Evolutionary conservation across 2,797 vertebrate genomes (phyloP).

Genomic region (Helostoma temminkii): DNA sequence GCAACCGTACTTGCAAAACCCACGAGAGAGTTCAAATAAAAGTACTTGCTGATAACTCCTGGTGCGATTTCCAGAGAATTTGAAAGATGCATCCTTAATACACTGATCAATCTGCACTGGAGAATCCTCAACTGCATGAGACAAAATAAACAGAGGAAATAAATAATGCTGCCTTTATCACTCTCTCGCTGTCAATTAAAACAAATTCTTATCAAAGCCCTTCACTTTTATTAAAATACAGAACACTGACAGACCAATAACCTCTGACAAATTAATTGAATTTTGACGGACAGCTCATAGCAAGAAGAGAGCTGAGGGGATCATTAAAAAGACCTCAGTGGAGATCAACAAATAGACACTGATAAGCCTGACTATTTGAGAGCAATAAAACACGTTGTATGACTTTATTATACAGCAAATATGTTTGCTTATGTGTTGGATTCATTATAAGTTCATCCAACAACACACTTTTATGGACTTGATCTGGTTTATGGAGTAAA

Average conservation of each 20-base stretch:
- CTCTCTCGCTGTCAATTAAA: constrained; percentile 70
- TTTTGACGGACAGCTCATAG: constrained; percentile 79
- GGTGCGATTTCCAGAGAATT: constrained; percentile 8
- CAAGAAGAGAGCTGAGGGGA: constrained; percentile 32
- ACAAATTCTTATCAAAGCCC: constrained; percentile 69
- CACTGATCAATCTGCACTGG: constrained; percentile 39
- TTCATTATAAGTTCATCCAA: constrained; percentile 12
- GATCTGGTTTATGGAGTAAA: not conserved
- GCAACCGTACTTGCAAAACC: constrained; percentile 24
- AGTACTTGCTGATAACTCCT: constrained; percentile 9
- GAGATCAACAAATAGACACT: constrained; percentile 51
- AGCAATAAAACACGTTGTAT: constrained; percentile 54
- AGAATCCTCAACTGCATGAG: constrained; percentile 42
- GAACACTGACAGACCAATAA: constrained; percentile 72
- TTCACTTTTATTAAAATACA: constrained; percentile 80
- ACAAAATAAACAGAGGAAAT: constrained; percentile 60
- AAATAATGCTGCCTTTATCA: constrained; percentile 72
- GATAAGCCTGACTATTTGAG: constrained; percentile 52
- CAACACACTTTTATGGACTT: constrained; percentile 2
- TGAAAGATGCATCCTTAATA: constrained; percentile 18
- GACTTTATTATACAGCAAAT: constrained; percentile 33
- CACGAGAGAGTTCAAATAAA: constrained; percentile 23
- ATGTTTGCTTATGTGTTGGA: constrained; percentile 42
- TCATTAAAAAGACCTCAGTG: constrained; percentile 56
- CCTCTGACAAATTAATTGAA: constrained; percentile 82